Evolutionary conservation across 2,797 vertebrate species (phyloP).

Genomic region (Rhinella marina): DNA sequence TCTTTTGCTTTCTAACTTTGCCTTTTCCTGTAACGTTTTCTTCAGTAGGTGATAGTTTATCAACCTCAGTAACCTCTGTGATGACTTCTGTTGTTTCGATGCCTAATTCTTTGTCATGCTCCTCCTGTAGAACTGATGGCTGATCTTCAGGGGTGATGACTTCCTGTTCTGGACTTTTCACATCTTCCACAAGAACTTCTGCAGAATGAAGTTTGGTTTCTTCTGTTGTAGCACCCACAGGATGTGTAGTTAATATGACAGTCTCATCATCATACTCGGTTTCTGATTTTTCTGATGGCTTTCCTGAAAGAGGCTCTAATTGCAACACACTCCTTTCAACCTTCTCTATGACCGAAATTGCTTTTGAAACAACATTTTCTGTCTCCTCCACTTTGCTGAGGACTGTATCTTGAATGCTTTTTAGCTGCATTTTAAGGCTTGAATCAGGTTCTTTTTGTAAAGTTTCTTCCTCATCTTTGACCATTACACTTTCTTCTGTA

Average conservation of each 20-base stretch:
- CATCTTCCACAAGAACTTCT: background rate
- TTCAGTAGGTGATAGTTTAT: slow-evolving; percentile 1
- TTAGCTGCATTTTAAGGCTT: slow-evolving; percentile 68
- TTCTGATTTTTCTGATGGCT: background rate
- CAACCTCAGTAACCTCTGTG: background rate
- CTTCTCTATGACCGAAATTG: background rate
- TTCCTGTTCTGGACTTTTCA: background rate
- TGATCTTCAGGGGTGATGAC: background rate
- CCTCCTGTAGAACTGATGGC: background rate
- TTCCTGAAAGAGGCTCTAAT: background rate
- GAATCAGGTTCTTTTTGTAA: background rate
- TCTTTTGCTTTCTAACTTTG: slow-evolving; percentile 33
- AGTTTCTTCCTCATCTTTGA: background rate
- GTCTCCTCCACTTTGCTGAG: background rate
- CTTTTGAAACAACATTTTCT: background rate
- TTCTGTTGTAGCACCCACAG: background rate
- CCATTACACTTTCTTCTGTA: too few species aligned
- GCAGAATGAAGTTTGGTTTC: background rate
- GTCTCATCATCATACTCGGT: background rate
- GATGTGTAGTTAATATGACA: background rate
- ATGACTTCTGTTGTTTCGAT: slow-evolving; percentile 1
- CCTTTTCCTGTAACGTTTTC: slow-evolving; percentile 1
- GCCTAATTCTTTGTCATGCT: background rate
- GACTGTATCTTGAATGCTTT: slow-evolving; percentile 65
- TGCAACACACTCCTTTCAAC: background rate